These are phyloP conservation scores for Phylloscopus whistleri DNA, from an alignment of 2,113 vertebrate species.

Conservation along the genomic window DNA sequence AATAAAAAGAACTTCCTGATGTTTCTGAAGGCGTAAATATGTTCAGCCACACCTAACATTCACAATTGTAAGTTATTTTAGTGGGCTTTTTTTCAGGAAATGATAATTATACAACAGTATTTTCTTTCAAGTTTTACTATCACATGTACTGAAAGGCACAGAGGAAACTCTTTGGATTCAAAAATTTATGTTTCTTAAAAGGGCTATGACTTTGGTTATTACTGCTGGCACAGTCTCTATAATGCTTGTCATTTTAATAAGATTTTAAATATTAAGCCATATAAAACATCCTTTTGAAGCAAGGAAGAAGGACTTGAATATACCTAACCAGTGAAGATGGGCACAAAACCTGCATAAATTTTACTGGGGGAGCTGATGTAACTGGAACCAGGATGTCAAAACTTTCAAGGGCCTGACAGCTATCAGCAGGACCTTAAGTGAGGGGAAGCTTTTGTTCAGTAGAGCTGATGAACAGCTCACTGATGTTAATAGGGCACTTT, in stretches of 20 bases:
- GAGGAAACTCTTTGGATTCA: neutral
- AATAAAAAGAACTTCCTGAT: conserved; percentile 20
- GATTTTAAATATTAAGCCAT: neutral
- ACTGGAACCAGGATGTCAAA: neutral
- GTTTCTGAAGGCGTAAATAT: neutral
- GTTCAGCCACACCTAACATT: neutral
- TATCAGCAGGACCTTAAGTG: neutral
- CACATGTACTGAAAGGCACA: neutral
- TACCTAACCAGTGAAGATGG: neutral
- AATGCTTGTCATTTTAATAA: neutral
- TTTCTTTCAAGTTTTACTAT: neutral
- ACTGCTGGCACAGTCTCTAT: neutral
- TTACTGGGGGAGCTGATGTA: neutral
- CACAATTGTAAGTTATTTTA: neutral
- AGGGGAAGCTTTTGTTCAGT: conserved; percentile 24
- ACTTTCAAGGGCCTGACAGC: neutral
- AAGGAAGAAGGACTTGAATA: neutral
- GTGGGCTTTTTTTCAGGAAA: neutral
- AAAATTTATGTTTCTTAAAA: neutral
- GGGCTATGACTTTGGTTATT: neutral
- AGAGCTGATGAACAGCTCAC: neutral
- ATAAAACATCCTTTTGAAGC: neutral
- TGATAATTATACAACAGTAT: neutral
- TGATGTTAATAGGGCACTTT: conserved; percentile 45
- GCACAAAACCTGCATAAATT: neutral